Base-by-base conservation (phyloP, 1,140 invertebrate genomes). In the Pissodes strobi region DNA sequence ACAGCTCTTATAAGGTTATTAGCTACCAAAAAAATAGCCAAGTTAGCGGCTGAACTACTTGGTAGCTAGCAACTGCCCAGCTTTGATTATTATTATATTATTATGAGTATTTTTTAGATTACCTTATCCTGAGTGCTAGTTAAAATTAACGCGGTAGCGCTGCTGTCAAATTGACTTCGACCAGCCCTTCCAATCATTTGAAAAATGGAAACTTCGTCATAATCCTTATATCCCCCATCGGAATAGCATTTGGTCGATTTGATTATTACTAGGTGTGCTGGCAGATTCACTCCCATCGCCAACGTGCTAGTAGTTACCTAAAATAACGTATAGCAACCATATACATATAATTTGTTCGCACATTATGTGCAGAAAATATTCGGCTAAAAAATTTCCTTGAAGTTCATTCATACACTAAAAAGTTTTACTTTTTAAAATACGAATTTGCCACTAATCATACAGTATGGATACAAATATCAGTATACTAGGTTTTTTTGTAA, bases 181-280 rank as follows among this genome's bases (percentile, higher is more conserved):
- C 91, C 91, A 23, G 92, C 92, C 67, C 91, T 79, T 0, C 91
- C 91, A 55, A 92, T 90, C 91, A 94, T 93, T 80, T 94, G 91
- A 15, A 90, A 79, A 6, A 94, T 79, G 58, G 88, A 86, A 49
- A 84, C 86, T 59, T 90, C 86, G 5, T 85, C 82, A 77, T 92
- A 92, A 71, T 91, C 88, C 76, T 83, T 80, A 74, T 85, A 87
- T 18, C 79, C 79, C 4, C 88, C 86, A 69, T 83, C 84, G 5
- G 22, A 39, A 43, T 64, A 92, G 62, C 87, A 84, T 69, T 86
- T 83, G 0, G 91, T 93, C 12, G 89, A 89, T 76, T 92, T 92
- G n/a, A 93, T 82, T 6, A 93, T 85, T 1, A 93, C 90, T 13
- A 93, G 79, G 79, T 92, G 90, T 2, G 90, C 91, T 6, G 90